phyloP scores from a whole-genome alignment of 2,888 invertebrate genomes.

The Geophilus truncorum region DNA sequence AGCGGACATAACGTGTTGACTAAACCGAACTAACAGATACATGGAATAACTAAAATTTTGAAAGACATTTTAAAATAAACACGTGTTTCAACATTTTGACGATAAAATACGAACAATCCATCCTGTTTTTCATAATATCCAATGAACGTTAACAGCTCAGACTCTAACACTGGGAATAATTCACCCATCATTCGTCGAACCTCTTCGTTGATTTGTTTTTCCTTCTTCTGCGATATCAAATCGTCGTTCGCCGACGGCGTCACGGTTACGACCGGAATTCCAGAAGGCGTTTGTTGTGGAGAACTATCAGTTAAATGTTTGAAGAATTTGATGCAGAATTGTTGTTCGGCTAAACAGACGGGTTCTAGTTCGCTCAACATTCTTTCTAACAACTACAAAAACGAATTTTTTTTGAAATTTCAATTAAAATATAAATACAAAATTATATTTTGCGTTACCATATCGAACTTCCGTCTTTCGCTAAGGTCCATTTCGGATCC shows the following conservation, averaged over 20 bases:
- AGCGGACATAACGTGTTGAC: constrained; percentile 86
- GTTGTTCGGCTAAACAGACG: constrained; percentile 88
- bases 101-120: constrained; percentile 67
- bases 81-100: not conserved
- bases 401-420: too few species aligned
- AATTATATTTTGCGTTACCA: too few species aligned
- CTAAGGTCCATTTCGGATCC: constrained; percentile 58
- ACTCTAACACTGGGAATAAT: constrained; percentile 81
- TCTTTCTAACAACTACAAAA: constrained; percentile 63
- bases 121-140: constrained; percentile 80
- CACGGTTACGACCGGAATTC: not conserved
- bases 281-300: not conserved
- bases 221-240: not conserved
- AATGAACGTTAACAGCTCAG: constrained; percentile 78
- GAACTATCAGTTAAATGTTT: constrained; percentile 60
- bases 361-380: constrained; percentile 84
- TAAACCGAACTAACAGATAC: constrained; percentile 84
- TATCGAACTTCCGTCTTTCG: constrained; percentile 50
- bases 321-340: constrained; percentile 89
- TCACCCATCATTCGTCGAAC: constrained; percentile 68
- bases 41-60: constrained; percentile 70
- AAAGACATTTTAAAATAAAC: not conserved
- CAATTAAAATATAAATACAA: too few species aligned
- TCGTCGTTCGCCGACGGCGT: not conserved
- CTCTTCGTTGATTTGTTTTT: constrained; percentile 50